Percentiles rank a stretch among this genome's conserved stretches.
Evolutionary conservation across 2,113 vertebrate species (phyloP).

Genomic region (Hymenochirus boettgeri): DNA sequence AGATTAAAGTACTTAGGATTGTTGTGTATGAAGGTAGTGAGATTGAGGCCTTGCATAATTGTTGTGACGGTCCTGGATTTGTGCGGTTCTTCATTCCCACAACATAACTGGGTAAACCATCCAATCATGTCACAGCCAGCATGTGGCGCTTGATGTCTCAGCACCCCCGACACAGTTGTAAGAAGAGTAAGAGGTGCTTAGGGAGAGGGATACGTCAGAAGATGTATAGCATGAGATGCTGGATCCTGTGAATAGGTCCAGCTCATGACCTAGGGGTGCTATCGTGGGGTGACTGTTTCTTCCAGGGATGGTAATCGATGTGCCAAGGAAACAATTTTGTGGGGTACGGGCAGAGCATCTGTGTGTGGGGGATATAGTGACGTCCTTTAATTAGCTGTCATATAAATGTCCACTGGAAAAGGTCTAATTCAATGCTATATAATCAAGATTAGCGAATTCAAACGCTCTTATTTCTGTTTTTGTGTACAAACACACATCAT

Average conservation of each 20-base stretch:
- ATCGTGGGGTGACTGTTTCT: slow-evolving; percentile 42
- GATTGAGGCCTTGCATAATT: slow-evolving; percentile 15
- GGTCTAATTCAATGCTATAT: slow-evolving; percentile 20
- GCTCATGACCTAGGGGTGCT: slow-evolving; percentile 21
- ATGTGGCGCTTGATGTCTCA: slow-evolving; percentile 12
- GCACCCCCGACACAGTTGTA: slow-evolving; percentile 6
- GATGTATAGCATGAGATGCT: neutral
- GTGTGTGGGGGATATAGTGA: slow-evolving; percentile 34
- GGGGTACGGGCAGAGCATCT: slow-evolving; percentile 39
- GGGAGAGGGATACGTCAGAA: slow-evolving; percentile 6
- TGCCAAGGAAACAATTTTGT: slow-evolving; percentile 33
- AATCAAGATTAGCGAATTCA: slow-evolving; percentile 16
- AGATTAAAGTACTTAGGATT: no score
- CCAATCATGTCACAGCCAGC: slow-evolving; percentile 18
- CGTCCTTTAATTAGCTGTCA: slow-evolving; percentile 31
- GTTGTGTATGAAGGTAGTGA: slow-evolving; percentile 20
- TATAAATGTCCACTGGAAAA: slow-evolving; percentile 39
- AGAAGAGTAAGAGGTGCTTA: slow-evolving; percentile 1
- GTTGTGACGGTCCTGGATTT: slow-evolving; percentile 21
- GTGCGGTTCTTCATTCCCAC: slow-evolving; percentile 20
- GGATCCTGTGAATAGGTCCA: slow-evolving; percentile 30
- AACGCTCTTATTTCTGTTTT: slow-evolving; percentile 20
- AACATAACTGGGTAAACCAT: slow-evolving; percentile 13
- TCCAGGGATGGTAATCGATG: slow-evolving; percentile 39
- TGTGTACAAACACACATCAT: slow-evolving; percentile 16